Evolutionary conservation across 2,888 invertebrate species (phyloP).

Genomic region (Troglohyphantes excavatus): DNA sequence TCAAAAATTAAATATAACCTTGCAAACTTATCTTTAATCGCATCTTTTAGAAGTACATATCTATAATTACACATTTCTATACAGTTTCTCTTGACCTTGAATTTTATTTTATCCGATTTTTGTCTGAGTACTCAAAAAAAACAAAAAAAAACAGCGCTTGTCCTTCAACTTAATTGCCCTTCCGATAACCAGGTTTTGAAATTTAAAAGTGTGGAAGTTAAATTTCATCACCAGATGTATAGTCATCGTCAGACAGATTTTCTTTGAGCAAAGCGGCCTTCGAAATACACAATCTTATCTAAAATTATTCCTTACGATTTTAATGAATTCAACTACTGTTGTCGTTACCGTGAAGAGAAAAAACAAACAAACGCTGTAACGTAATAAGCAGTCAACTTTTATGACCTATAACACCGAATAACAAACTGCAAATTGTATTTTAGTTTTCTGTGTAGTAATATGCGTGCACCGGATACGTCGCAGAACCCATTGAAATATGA

Average conservation of each 20-base stretch:
- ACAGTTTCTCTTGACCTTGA: not conserved
- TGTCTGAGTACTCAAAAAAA: not conserved
- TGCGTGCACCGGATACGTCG: too few relatives aligned
- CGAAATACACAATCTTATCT: not conserved
- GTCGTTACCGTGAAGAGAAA: too few relatives aligned
- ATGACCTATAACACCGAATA: slow-evolving; percentile 31
- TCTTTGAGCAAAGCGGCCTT: not conserved
- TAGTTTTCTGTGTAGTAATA: slow-evolving; percentile 11
- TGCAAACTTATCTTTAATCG: too few relatives aligned
- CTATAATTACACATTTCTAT: not conserved
- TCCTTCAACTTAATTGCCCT: not conserved
- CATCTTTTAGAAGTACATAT: too few relatives aligned
- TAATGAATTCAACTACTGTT: too few relatives aligned
- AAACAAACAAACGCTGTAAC: too few relatives aligned
- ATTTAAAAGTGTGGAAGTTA: not conserved
- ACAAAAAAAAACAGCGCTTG: not conserved
- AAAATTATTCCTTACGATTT: not conserved
- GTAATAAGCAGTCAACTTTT: not conserved
- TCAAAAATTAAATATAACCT: too few relatives aligned
- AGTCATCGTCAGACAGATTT: not conserved
- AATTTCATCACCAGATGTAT: not conserved
- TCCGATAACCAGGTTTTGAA: not conserved
- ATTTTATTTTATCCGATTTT: not conserved
- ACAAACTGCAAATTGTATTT: slow-evolving; percentile 22
- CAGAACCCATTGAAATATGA: too few relatives aligned